phyloP scores from a whole-genome alignment of 2,113 vertebrate genomes.

The Sterrhoptilus dennistouni region DNA sequence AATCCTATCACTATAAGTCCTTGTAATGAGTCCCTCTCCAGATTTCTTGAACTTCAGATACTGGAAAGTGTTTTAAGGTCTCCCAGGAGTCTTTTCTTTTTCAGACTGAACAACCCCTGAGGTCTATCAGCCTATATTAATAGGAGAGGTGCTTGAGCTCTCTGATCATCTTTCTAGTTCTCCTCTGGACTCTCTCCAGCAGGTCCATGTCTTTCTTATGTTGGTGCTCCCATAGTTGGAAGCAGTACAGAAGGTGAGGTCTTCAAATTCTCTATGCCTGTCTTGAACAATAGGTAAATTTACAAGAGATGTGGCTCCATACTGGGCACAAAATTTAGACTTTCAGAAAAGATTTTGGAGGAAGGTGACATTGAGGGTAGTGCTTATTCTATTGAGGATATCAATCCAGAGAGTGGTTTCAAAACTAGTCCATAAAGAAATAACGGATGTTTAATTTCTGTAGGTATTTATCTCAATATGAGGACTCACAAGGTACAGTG shows the following conservation, averaged over 20 bases:
- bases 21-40: neutral
- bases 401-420: neutral
- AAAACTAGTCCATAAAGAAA: neutral
- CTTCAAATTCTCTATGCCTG: neutral
- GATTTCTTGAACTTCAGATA: neutral
- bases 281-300: neutral
- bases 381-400: neutral
- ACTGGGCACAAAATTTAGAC: neutral
- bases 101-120: fast-evolving
- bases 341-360: neutral
- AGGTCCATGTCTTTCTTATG: neutral
- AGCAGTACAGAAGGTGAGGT: neutral
- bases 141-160: neutral
- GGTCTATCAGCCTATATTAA: neutral
- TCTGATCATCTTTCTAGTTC: neutral
- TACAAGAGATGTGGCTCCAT: neutral
- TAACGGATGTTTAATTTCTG: neutral
- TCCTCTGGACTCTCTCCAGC: neutral
- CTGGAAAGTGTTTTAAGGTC: neutral
- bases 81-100: neutral
- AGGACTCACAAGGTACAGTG: neutral
- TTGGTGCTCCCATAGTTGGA: neutral
- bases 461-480: neutral
- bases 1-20: neutral
- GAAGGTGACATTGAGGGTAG: neutral